Percentiles rank a stretch among this genome's conserved stretches.
Evolutionary conservation across 2,797 vertebrate genomes (phyloP).

Genomic region (Steatocranus sp.): DNA sequence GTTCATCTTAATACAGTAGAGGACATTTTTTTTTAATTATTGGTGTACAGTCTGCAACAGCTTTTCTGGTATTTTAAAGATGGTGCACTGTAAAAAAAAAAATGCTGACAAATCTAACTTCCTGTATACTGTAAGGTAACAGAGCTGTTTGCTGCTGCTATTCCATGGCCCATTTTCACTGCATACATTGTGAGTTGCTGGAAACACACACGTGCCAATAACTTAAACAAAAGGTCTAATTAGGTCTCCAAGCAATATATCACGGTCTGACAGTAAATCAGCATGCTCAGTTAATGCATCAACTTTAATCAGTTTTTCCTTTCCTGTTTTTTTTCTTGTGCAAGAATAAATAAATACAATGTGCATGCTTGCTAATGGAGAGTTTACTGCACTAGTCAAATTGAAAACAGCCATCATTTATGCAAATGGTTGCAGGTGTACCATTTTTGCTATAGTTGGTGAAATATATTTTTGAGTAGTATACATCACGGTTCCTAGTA

Average conservation of each 20-base stretch:
- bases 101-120: neutral
- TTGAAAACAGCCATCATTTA: neutral
- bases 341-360: neutral
- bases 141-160: neutral
- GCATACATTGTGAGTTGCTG: neutral
- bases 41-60: neutral
- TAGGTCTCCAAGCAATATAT: neutral
- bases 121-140: neutral
- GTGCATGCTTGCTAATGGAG: neutral
- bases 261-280: neutral
- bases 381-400: neutral
- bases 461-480: neutral
- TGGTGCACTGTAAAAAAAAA: neutral
- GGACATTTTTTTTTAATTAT: fast-evolving
- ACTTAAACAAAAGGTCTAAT: neutral
- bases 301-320: neutral
- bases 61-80: neutral
- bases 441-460: neutral
- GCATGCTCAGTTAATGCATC: neutral
- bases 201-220: neutral
- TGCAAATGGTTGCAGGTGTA: neutral
- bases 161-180: neutral
- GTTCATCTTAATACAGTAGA: neutral
- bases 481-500: neutral
- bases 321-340: neutral